Conservation (phyloP, 2,797 vertebrate species). For the Petrocephalus sullivani region DNA sequence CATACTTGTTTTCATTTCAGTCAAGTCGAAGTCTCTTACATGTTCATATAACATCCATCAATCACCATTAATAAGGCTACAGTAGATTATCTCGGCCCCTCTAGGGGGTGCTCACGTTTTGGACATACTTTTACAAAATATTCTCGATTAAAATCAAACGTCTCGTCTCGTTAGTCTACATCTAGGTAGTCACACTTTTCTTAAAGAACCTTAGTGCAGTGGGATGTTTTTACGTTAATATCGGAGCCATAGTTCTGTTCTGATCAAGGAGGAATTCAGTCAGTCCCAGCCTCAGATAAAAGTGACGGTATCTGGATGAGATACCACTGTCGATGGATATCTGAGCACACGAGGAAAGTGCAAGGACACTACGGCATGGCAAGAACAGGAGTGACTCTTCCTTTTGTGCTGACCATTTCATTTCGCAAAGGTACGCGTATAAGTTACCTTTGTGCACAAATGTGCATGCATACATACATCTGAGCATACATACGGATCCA, state of each 20-base stretch:
- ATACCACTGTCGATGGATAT: not conserved
- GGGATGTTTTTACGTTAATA: not conserved
- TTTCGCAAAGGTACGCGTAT: not conserved
- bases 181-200: not conserved
- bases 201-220: not conserved
- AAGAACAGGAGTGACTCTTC: not conserved
- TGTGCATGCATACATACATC: not conserved
- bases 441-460: not conserved
- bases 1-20: not conserved
- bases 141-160: not conserved
- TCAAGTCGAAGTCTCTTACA: not conserved
- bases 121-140: not conserved
- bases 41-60: not conserved
- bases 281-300: not conserved
- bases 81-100: not conserved
- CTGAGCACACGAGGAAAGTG: not conserved
- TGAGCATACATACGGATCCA: not conserved
- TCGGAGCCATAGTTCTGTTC: not conserved
- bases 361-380: not conserved
- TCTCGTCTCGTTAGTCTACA: not conserved
- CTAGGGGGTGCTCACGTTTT: not conserved
- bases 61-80: slow-evolving; percentile 2
- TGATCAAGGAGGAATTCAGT: not conserved
- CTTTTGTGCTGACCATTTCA: not conserved
- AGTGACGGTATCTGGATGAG: not conserved